These are phyloP conservation scores for Leguminivora glycinivorella DNA, from an alignment of 1,140 invertebrate genomes.

Conservation along the genomic window DNA sequence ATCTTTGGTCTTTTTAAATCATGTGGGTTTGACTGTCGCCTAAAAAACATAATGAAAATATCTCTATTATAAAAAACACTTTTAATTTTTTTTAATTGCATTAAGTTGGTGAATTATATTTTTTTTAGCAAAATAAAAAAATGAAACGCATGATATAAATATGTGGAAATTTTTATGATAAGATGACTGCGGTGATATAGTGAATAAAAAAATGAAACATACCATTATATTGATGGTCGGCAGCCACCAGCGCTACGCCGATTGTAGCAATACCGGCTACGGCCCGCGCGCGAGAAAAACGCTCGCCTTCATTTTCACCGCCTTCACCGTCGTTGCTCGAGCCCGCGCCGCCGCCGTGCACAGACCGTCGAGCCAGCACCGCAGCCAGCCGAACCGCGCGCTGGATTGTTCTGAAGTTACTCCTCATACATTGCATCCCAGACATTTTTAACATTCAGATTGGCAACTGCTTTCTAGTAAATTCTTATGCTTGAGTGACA, in stretches of 20 bases:
- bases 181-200: not conserved
- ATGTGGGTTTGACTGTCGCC: too few relatives aligned
- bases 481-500: not conserved
- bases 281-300: conserved; percentile 12
- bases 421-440: conserved; percentile 6
- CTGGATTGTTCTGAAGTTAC: conserved; percentile 32
- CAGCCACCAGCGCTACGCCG: conserved; percentile 54
- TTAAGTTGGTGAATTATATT: too few relatives aligned
- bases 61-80: too few relatives aligned
- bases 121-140: too few relatives aligned
- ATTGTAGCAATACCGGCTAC: conserved; percentile 44
- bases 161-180: too few relatives aligned
- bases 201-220: conserved; percentile 9
- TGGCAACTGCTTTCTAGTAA: not conserved
- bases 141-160: too few relatives aligned
- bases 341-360: not conserved
- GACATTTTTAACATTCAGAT: not conserved
- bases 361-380: conserved; percentile 35
- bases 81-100: too few relatives aligned
- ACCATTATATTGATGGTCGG: conserved; percentile 65
- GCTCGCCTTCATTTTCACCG: not conserved
- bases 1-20: too few relatives aligned
- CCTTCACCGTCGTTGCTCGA: not conserved
- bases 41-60: too few relatives aligned
- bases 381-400: conserved; percentile 36